phyloP scores from a whole-genome alignment of 1,140 invertebrate species.

The Conus betulinus region DNA sequence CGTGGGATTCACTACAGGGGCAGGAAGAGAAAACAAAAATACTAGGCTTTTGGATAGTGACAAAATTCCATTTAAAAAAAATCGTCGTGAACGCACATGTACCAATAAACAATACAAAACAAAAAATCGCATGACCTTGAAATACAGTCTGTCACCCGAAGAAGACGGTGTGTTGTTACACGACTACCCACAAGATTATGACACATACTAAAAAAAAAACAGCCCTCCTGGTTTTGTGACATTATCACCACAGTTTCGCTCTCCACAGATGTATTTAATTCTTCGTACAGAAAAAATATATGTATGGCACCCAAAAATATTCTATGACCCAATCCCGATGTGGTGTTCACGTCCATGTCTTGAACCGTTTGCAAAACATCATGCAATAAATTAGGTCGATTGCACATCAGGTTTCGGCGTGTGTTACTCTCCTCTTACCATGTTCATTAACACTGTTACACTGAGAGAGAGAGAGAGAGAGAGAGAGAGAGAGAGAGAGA shows the following conservation, averaged over 20 bases:
- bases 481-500: no score
- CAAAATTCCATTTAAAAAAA: no score
- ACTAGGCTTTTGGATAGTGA: no score
- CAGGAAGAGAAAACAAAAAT: no score
- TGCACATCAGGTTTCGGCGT: conserved; percentile 3
- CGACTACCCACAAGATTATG: not conserved
- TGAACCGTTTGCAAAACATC: not conserved
- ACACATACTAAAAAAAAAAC: conserved; percentile 17
- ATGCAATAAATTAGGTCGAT: conserved; percentile 37
- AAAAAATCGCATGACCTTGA: not conserved
- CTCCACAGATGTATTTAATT: not conserved
- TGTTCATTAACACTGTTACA: not conserved
- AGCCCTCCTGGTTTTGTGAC: no score
- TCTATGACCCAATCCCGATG: not conserved
- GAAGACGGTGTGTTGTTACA: no score
- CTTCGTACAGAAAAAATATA: not conserved
- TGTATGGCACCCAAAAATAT: not conserved
- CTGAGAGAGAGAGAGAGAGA: not conserved
- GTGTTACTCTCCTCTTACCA: not conserved
- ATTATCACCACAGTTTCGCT: not conserved
- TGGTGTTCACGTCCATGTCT: not conserved
- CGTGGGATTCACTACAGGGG: no score
- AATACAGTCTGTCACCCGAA: no score
- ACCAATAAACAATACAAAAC: not conserved
- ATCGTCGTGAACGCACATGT: no score